These are phyloP conservation scores for Drosophila suboccidentalis DNA, from an alignment of 2,888 invertebrate genomes.

Conservation along the genomic window DNA sequence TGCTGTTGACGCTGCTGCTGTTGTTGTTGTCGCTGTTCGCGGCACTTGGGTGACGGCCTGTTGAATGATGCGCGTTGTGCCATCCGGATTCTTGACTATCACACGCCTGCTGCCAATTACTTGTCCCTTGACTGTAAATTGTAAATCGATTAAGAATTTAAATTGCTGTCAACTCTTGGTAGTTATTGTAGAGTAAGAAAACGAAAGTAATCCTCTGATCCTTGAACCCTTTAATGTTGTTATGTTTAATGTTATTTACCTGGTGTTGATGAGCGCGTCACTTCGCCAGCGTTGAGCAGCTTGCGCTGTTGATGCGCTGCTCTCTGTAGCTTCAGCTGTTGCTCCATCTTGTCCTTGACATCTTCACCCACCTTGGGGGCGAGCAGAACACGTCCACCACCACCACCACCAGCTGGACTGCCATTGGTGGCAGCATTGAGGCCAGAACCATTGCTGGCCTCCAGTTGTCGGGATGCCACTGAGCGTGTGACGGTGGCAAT, in stretches of 20 bases:
- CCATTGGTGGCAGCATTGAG: conserved; percentile 67
- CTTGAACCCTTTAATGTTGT: too few relatives aligned
- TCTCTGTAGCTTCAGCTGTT: conserved; percentile 94
- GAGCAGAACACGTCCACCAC: conserved; percentile 82
- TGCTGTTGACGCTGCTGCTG: conserved; percentile 86
- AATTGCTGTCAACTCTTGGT: not conserved
- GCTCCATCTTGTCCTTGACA: conserved; percentile 96
- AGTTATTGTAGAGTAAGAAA: too few relatives aligned
- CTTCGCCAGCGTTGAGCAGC: conserved; percentile 85
- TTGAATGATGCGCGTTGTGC: conserved; percentile 89
- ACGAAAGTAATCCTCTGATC: too few relatives aligned
- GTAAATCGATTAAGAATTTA: not conserved
- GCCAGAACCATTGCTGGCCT: conserved; percentile 85
- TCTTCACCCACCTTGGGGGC: conserved; percentile 87
- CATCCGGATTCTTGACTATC: conserved; percentile 87
- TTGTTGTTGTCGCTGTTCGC: conserved; percentile 86
- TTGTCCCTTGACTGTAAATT: conserved; percentile 70
- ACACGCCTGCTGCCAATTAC: conserved; percentile 84
- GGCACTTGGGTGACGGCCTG: conserved; percentile 87
- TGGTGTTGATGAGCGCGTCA: conserved; percentile 64
- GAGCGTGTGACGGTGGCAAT: conserved; percentile 86
- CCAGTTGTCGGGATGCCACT: conserved; percentile 90
- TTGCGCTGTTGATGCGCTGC: conserved; percentile 95
- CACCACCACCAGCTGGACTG: conserved; percentile 55
- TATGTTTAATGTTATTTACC: conserved; percentile 40